Conservation (phyloP, 2,113 vertebrate genomes). For the Pachypanchax playfairii region DNA sequence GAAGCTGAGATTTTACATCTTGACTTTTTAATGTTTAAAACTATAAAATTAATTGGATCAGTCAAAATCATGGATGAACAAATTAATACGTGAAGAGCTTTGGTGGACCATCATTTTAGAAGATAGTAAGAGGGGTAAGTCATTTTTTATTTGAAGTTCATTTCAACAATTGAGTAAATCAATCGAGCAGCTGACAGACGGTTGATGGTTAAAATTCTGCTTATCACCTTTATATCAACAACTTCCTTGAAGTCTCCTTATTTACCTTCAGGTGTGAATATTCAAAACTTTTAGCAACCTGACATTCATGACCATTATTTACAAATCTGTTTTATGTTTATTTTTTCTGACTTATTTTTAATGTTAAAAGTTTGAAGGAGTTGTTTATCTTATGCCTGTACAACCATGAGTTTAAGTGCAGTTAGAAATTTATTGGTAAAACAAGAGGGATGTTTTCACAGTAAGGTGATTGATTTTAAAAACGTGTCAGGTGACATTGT, state of each 20-base stretch:
- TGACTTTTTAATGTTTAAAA: slow-evolving; percentile 15
- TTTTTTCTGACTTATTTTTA: slow-evolving; percentile 16
- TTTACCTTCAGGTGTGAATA: slow-evolving; percentile 10
- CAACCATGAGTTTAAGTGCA: slow-evolving; percentile 21
- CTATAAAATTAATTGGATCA: too few species aligned
- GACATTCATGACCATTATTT: slow-evolving; percentile 32
- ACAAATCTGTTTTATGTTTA: slow-evolving; percentile 22
- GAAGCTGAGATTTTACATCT: slow-evolving; percentile 20
- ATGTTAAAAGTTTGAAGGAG: slow-evolving; percentile 26
- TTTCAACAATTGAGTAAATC: not conserved
- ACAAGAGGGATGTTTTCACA: slow-evolving; percentile 22
- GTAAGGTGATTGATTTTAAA: slow-evolving; percentile 9
- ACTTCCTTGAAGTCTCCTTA: too few species aligned
- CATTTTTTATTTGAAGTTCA: slow-evolving; percentile 1
- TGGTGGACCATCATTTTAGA: not conserved
- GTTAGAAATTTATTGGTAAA: slow-evolving; percentile 19
- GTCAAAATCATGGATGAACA: slow-evolving; percentile 13
- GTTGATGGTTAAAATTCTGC: not conserved
- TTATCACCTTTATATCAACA: slow-evolving; percentile 3
- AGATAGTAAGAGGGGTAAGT: not conserved
- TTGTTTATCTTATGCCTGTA: slow-evolving; percentile 22
- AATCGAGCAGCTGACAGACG: not conserved
- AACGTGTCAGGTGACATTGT: slow-evolving; percentile 35
- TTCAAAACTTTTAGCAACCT: slow-evolving; percentile 25
- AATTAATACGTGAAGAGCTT: slow-evolving; percentile 3